A percentile compares a stretch with the other conserved stretches of the same genome.
Conservation (phyloP, 2,888 invertebrate genomes). For the Galeruca laticollis region DNA sequence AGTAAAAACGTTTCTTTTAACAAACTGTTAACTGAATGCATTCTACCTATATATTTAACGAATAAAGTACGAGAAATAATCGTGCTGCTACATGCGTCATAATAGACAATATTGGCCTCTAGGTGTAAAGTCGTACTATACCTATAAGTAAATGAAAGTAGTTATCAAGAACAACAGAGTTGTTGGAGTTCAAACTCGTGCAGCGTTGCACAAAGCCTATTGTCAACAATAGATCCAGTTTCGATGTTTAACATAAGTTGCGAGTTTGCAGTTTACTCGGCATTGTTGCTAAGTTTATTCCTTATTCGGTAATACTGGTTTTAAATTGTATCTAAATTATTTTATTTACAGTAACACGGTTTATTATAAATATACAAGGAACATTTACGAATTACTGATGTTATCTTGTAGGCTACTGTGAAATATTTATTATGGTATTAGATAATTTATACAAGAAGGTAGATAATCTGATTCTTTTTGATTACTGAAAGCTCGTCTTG, state of each 20-base stretch:
- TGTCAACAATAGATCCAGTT: constrained; percentile 1
- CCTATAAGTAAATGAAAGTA: constrained; percentile 18
- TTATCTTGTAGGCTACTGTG: no score
- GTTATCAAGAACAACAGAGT: background rate
- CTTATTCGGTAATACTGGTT: background rate
- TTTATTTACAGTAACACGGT: no score
- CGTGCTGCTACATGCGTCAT: background rate
- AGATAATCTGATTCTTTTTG: no score
- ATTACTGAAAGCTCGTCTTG: no score
- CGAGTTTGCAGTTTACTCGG: background rate
- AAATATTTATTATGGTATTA: no score
- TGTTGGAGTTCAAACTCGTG: constrained; percentile 15
- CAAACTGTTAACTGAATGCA: no score
- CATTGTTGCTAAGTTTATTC: background rate
- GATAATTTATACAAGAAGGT: no score
- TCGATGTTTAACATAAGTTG: background rate
- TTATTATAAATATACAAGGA: no score
- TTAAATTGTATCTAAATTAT: background rate
- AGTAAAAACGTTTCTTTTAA: no score
- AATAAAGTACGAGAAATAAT: background rate
- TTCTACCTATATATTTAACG: no score
- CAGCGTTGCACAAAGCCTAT: constrained; percentile 8
- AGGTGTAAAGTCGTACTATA: background rate
- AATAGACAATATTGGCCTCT: background rate
- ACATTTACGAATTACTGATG: no score